A percentile compares a stretch with the other conserved stretches of the same genome.
phyloP scores from a whole-genome alignment of 1,140 invertebrate genomes.

The Triops cancriformis region DNA sequence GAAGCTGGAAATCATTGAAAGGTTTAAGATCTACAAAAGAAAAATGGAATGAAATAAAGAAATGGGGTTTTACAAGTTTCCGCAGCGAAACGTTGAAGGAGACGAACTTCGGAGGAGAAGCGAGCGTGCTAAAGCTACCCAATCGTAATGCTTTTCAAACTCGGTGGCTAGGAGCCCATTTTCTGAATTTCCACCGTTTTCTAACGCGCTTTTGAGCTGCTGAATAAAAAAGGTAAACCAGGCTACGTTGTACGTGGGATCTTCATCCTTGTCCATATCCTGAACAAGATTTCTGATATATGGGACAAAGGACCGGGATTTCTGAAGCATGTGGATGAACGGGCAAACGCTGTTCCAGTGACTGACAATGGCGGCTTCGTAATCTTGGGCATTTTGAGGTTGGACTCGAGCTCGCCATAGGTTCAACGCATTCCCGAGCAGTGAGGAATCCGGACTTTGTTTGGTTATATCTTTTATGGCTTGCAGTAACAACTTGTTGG shows the following conservation, averaged over 20 bases:
- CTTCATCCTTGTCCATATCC: not conserved
- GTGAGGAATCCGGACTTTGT: not conserved
- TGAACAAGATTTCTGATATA: not conserved
- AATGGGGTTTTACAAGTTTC: not conserved
- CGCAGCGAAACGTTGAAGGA: not conserved
- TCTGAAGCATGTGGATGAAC: not conserved
- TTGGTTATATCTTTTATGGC: not conserved
- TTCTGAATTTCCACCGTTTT: not conserved
- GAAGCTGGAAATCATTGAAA: too few species aligned
- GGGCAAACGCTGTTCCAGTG: not conserved
- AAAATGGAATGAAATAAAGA: too few species aligned
- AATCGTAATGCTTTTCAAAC: not conserved
- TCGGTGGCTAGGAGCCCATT: not conserved
- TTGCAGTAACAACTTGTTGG: not conserved
- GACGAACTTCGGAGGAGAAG: not conserved
- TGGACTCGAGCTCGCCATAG: not conserved
- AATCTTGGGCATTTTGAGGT: not conserved
- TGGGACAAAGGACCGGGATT: not conserved
- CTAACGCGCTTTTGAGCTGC: not conserved
- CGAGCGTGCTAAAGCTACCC: not conserved
- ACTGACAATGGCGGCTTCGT: not conserved
- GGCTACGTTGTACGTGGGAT: not conserved
- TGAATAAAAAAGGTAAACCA: not conserved
- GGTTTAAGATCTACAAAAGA: too few species aligned
- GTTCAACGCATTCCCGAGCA: not conserved